phyloP scores from a whole-genome alignment of 2,113 vertebrate species.

The Plecotus auritus region DNA sequence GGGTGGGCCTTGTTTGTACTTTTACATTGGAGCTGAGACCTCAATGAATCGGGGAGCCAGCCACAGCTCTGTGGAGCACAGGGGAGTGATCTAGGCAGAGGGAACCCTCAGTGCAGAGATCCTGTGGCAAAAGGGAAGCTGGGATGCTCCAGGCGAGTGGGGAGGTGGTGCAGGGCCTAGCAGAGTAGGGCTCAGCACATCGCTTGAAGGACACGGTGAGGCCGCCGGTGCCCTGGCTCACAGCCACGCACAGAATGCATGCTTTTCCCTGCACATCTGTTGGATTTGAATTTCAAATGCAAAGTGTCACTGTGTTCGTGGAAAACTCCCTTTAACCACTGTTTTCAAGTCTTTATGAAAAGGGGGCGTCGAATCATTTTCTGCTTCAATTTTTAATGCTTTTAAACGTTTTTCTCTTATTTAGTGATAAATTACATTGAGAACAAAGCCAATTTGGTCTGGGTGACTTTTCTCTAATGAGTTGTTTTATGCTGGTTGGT shows the following conservation, averaged over 20 bases:
- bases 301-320: not conserved
- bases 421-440: not conserved
- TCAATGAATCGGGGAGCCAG: not conserved
- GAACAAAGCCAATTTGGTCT: not conserved
- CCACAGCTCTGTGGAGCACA: rapidly evolving
- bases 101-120: not conserved
- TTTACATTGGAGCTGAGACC: not conserved
- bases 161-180: rapidly evolving
- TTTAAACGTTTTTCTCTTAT: not conserved
- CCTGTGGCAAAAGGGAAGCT: not conserved
- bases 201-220: not conserved
- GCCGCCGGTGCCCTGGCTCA: rapidly evolving
- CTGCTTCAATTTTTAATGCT: conserved; percentile 26
- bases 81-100: not conserved
- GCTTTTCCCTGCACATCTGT: rapidly evolving
- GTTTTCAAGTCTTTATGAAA: not conserved
- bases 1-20: not conserved
- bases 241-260: rapidly evolving
- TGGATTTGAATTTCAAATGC: not conserved
- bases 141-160: not conserved
- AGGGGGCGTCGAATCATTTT: not conserved
- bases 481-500: not conserved
- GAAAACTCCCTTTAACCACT: not conserved
- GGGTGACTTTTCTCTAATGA: conserved; percentile 17
- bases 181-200: not conserved